phyloP scores from a whole-genome alignment of 2,797 vertebrate genomes.

The Chiloscyllium punctatum region DNA sequence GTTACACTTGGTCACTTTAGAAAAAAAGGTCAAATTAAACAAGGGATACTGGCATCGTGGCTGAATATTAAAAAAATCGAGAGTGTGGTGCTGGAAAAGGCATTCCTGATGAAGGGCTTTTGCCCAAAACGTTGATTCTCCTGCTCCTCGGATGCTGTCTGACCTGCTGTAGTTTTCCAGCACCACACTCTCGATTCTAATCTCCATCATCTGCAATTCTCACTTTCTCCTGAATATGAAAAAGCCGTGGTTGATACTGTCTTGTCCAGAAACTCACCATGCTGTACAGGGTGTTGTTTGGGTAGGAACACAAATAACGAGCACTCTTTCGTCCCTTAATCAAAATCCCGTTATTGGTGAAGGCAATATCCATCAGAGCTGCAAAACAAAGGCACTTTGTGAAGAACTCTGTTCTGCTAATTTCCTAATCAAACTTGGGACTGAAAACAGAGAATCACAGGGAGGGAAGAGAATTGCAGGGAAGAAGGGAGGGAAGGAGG shows the following conservation, averaged over 20 bases:
- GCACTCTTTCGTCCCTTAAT: conserved; percentile 19
- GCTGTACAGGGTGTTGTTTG: not conserved
- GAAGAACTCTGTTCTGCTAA: not conserved
- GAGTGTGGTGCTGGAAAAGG: too few species aligned
- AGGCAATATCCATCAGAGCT: conserved; percentile 25
- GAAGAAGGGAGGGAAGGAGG: not conserved
- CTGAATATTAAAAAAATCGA: too few species aligned
- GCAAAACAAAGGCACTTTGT: not conserved
- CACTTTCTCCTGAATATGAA: too few species aligned
- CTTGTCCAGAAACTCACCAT: not conserved
- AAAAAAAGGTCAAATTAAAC: not conserved
- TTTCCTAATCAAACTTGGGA: not conserved
- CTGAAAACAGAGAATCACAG: not conserved
- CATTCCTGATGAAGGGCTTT: too few species aligned
- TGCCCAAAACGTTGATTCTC: too few species aligned
- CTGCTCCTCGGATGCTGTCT: too few species aligned
- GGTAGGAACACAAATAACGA: not conserved
- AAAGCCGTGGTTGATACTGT: not conserved
- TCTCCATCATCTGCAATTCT: too few species aligned
- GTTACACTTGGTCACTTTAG: not conserved
- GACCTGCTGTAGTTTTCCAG: too few species aligned
- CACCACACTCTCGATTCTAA: too few species aligned
- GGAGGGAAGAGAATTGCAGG: not conserved
- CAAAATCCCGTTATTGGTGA: not conserved
- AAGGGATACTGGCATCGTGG: not conserved